Percentiles rank a stretch among this genome's conserved stretches.
Conservation (phyloP, 64 coral and sea anemone species). For the Montipora sp. region DNA sequence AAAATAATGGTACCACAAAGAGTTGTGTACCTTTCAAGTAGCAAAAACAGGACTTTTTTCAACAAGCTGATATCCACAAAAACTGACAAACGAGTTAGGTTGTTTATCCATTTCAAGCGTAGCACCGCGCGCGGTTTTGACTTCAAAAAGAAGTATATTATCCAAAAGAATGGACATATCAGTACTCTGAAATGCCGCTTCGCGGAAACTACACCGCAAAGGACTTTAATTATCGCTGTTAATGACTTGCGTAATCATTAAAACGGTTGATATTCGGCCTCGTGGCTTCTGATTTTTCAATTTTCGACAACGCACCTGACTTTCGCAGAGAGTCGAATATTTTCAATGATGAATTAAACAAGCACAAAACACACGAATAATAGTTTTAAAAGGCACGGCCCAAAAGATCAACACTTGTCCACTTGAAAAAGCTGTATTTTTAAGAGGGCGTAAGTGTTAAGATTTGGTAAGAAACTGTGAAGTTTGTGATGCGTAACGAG, state of each 20-base stretch:
- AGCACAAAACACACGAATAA: not conserved
- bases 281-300: not conserved
- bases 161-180: not conserved
- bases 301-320: not conserved
- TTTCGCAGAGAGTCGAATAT: not conserved
- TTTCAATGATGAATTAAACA: not conserved
- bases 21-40: not conserved
- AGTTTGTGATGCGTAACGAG: not conserved
- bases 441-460: not conserved
- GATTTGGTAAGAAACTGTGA: too few relatives aligned
- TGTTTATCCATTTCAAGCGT: not conserved
- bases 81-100: not conserved
- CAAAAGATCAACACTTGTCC: not conserved
- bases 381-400: not conserved
- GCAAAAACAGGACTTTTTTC: not conserved
- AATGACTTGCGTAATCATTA: not conserved
- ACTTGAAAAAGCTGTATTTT: not conserved
- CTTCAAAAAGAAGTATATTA: not conserved
- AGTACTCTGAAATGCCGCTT: not conserved
- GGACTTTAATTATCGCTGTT: not conserved
- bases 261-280: not conserved
- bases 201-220: not conserved
- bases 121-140: not conserved
- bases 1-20: too few relatives aligned
- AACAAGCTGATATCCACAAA: not conserved